These are phyloP conservation scores for Heliconius charithonia DNA, from an alignment of 2,888 invertebrate genomes.

Conservation along the genomic window DNA sequence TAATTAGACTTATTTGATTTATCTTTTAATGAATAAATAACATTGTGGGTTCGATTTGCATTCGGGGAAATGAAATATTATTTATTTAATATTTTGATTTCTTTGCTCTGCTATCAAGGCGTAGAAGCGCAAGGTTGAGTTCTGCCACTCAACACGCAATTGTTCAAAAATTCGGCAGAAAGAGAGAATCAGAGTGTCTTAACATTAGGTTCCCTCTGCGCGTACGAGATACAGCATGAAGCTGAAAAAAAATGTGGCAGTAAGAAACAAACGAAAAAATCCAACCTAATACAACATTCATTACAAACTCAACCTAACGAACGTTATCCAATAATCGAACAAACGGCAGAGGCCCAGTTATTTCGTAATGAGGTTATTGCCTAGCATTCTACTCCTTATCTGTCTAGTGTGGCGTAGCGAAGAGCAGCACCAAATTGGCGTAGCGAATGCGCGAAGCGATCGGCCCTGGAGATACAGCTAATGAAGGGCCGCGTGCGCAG, in stretches of 20 bases:
- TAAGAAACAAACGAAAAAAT: constrained; percentile 43
- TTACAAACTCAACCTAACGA: constrained; percentile 50
- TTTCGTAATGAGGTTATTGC: constrained; percentile 83
- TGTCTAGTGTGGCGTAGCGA: constrained; percentile 69
- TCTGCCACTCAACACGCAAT: too few relatives aligned
- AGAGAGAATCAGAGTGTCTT: too few relatives aligned
- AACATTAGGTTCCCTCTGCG: too few relatives aligned
- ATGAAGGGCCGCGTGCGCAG: constrained; percentile 80
- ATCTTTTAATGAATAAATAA: not conserved
- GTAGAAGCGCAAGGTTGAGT: too few relatives aligned
- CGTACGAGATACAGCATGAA: too few relatives aligned
- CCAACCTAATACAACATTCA: constrained; percentile 47
- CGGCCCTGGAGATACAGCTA: constrained; percentile 76
- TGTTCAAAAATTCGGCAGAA: too few relatives aligned
- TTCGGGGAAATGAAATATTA: too few relatives aligned
- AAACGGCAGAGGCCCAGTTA: constrained; percentile 71
- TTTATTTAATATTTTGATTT: too few relatives aligned
- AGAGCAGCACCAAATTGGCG: constrained; percentile 81
- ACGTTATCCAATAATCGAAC: constrained; percentile 64
- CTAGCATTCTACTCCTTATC: constrained; percentile 78
- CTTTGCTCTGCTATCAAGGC: too few relatives aligned
- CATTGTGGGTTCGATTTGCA: too few relatives aligned
- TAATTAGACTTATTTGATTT: not conserved
- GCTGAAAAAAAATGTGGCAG: constrained; percentile 12
- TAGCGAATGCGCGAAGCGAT: constrained; percentile 79